Evolutionary conservation across 1,140 invertebrate species (phyloP), one percentile per base, ranked within the genome.

Genomic region (Vanessa tameamea): DNA sequence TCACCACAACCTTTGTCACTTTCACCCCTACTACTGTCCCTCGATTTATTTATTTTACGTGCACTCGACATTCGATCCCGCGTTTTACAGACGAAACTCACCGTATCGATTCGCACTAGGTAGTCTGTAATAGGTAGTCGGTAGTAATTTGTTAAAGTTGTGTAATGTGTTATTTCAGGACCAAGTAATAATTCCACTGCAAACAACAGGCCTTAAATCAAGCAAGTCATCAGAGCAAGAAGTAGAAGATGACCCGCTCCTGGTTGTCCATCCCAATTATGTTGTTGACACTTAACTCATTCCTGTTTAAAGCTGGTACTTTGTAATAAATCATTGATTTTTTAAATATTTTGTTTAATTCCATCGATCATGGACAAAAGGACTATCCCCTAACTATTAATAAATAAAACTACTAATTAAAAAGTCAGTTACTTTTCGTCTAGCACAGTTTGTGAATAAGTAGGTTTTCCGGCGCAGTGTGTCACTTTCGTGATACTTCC

Each of bases 231-330:
- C 92, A 48, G 93, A 92, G 3, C 93, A 94, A 59, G 93, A 94
- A 55, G 87, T 94, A 1, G 96, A 97, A 71, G 96, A 98, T 26
- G 97, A 99, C 94, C 97, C 97, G 0, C 87, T 98, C 51, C 91
- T 99, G 14, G 96, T 99, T 50, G 98, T 99, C 2, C 98, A 99
- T 95, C 98, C 98, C 1, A 99, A 99, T 93, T 99, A 99, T 89
- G 95, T 98, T 61, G 94, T 97, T 61, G 97, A 98, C 77, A 75
- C 89, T 26, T 92, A 78, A 76, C 47, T 31, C 26, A 64, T 64
- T 71, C 12, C 57, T 72, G 50, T 15, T 51, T 12, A 23, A 23
- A 57, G 53, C 53, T 23, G 16, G 53, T 70, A 47, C 69, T 79
- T 80, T 82, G 70, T 75, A 83, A 79, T 76, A 77, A 82, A 79